phyloP scores from a whole-genome alignment of 2,113 vertebrate genomes.

The Carollia perspicillata region DNA sequence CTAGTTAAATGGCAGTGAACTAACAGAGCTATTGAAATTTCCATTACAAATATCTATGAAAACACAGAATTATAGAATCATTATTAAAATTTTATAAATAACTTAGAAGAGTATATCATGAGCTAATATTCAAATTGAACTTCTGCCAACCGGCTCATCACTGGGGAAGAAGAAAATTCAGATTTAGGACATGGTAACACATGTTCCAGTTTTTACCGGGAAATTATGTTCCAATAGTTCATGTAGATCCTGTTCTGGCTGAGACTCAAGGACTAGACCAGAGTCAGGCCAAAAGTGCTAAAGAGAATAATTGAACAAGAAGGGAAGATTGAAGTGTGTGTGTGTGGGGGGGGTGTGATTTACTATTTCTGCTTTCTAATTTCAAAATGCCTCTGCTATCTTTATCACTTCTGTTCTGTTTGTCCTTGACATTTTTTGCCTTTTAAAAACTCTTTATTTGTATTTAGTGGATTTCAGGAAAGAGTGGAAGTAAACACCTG shows the following conservation, averaged over 20 bases:
- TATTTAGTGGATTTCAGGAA: conserved; percentile 7
- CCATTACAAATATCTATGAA: background rate
- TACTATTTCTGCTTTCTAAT: conserved; percentile 18
- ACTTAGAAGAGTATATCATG: background rate
- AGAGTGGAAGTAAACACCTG: background rate
- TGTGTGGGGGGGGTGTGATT: background rate
- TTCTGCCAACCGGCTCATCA: background rate
- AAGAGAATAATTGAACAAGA: background rate
- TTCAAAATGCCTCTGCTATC: conserved; percentile 43
- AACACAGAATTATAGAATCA: background rate
- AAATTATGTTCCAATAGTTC: background rate
- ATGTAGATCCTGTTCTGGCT: background rate
- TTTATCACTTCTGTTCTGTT: conserved; percentile 31
- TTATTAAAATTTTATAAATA: background rate
- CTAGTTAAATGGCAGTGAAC: background rate
- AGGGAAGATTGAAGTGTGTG: background rate
- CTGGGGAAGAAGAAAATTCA: background rate
- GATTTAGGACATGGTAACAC: background rate
- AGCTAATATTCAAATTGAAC: background rate
- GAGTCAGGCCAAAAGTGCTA: background rate
- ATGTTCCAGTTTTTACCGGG: background rate
- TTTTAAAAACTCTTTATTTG: conserved; percentile 47
- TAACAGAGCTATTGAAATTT: background rate
- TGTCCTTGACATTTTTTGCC: conserved; percentile 58
- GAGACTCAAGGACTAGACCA: background rate